A percentile compares a stretch with the other conserved stretches of the same genome.
Evolutionary conservation across 2,113 vertebrate species (phyloP).

Genomic region (Gila orcuttii): DNA sequence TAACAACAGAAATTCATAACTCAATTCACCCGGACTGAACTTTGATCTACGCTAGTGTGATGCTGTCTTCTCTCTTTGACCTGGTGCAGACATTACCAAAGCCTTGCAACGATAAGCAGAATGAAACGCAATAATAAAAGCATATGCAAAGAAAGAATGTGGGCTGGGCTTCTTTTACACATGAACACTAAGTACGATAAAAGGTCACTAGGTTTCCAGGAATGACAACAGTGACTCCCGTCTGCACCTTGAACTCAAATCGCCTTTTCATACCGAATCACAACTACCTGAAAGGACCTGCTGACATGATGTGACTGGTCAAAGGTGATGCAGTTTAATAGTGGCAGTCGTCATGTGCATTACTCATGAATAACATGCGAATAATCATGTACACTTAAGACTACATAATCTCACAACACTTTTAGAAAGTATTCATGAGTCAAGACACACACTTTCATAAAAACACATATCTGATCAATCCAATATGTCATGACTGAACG

Average conservation of each 20-base stretch:
- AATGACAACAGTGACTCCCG: slow-evolving; percentile 3
- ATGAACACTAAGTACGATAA: background rate
- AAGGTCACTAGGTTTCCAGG: slow-evolving; percentile 18
- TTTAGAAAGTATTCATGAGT: too few species aligned
- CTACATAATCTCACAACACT: too few species aligned
- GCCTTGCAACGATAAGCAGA: background rate
- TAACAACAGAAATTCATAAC: background rate
- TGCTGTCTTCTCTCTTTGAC: slow-evolving; percentile 14
- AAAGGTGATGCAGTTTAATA: background rate
- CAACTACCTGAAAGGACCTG: background rate
- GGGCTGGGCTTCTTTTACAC: background rate
- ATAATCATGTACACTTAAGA: background rate
- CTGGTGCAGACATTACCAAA: background rate
- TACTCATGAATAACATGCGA: background rate
- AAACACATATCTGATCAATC: background rate
- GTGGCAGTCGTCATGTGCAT: background rate
- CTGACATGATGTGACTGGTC: background rate
- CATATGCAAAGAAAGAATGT: background rate
- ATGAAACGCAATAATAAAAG: background rate
- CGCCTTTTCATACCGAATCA: background rate
- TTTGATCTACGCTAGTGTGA: slow-evolving; percentile 9
- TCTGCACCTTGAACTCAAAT: background rate
- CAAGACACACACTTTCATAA: background rate
- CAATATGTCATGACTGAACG: background rate
- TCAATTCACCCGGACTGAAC: background rate